Percentiles rank a stretch among this genome's conserved stretches.
These are phyloP conservation scores for Neuroterus valhalla DNA, from an alignment of 1,140 invertebrate species.

Conservation along the genomic window DNA sequence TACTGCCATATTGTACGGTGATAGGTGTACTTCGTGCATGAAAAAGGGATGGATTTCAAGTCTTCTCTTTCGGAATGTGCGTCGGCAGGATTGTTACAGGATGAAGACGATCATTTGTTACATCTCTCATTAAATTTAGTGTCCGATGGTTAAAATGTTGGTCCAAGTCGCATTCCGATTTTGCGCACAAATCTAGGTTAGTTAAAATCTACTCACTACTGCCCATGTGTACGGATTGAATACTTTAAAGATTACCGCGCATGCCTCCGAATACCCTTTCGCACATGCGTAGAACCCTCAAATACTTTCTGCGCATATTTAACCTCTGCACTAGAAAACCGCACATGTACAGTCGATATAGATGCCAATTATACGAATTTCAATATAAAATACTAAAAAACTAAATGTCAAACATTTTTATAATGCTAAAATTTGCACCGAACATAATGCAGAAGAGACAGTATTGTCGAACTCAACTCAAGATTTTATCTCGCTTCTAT, in stretches of 20 bases:
- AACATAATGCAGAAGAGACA: conserved; percentile 10
- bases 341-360: too few species aligned
- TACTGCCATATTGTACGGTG: conserved; percentile 1
- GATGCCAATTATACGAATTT: too few species aligned
- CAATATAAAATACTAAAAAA: conserved; percentile 4
- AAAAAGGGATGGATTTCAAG: neutral
- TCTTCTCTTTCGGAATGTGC: conserved; percentile 13
- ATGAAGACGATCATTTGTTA: conserved; percentile 2
- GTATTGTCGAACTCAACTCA: conserved; percentile 14
- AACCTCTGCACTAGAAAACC: neutral
- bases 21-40: neutral
- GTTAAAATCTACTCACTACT: neutral
- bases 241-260: neutral
- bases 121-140: conserved; percentile 21
- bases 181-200: neutral
- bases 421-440: conserved; percentile 8
- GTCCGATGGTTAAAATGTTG: conserved; percentile 2
- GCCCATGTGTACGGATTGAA: neutral
- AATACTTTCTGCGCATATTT: neutral
- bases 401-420: conserved; percentile 17
- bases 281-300: neutral
- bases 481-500: conserved; percentile 15
- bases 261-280: neutral
- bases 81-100: conserved; percentile 16
- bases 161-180: neutral